Base-by-base conservation (phyloP, 37 sponge, comb jelly and placozoan species). In the Halisarca cf. caerulea region DNA sequence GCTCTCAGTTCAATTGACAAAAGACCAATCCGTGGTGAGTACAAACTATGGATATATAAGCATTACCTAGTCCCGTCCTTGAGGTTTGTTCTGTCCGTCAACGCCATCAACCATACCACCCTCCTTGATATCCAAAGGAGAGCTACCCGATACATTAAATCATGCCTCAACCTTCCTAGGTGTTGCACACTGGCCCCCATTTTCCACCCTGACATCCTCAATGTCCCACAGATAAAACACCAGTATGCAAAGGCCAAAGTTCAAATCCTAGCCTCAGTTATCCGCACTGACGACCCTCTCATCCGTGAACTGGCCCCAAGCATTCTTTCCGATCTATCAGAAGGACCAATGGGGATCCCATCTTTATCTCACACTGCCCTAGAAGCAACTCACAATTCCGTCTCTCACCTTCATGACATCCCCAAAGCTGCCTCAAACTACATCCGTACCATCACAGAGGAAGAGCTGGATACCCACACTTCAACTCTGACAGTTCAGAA, bases 21-120 rank as follows among this genome's bases (percentile, higher is more conserved):
- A 4, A 59, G 84, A 53, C 84, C 84, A 2, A 83, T 83, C 33
- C 33, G 84, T 34, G 84, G 84, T 5, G 84, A 70, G 39, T 83
- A 70, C 32, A 71, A 83, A 21, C n/a, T 43, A 3, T 68, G 72
- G 71, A 68, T 70, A 32, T 83, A 68, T 43, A 83, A 70, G 30
- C 54, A 8, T 37, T 83, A 70, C 38, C 53, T 83, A 37, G 71
- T 53, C 51, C 61, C 54, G 53, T 80, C 60, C 2, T 5, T 74
- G 38, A 37, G 7, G 2, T 74, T 74, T 38, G 24, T 40, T 8
- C 77, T 74, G 9, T 40, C 77, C 21, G 77, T 43, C 6, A 40
- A 74, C 1, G 42, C 42, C 2, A 74, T 74, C 18, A 40, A 37
- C 18, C 44, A 74, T 2, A 41, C 24, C 44, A 41, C 77, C 24